A percentile compares a stretch with the other conserved stretches of the same genome.
These are phyloP conservation scores for Ostrea edulis DNA, from an alignment of 1,140 invertebrate species.

Conservation along the genomic window DNA sequence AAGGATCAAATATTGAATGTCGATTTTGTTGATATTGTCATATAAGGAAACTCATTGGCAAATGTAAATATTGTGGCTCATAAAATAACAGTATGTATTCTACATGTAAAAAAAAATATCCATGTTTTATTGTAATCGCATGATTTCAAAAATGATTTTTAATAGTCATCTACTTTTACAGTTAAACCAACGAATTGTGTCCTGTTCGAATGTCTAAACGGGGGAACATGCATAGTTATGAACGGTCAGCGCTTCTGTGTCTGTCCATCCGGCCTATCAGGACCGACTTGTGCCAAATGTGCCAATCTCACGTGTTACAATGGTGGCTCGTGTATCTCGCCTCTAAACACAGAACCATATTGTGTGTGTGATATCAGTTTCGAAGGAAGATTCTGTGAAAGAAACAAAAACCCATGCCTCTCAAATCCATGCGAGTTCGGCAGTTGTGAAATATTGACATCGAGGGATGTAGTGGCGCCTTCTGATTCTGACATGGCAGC, in stretches of 20 bases:
- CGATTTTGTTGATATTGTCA: too few relatives aligned
- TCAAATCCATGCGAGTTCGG: background rate
- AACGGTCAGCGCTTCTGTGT: background rate
- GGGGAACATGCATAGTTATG: background rate
- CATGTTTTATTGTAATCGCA: too few relatives aligned
- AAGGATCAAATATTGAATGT: too few relatives aligned
- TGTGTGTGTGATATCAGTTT: background rate
- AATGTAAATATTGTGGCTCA: too few relatives aligned
- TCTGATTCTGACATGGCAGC: background rate
- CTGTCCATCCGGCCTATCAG: background rate
- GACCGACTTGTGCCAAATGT: background rate
- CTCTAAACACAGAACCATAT: background rate
- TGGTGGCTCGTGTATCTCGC: background rate
- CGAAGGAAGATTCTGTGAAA: slow-evolving; percentile 1
- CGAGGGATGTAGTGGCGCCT: background rate
- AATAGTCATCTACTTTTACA: background rate
- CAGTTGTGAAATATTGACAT: background rate
- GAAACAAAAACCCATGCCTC: background rate
- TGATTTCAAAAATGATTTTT: too few relatives aligned
- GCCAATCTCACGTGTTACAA: background rate
- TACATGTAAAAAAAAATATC: too few relatives aligned
- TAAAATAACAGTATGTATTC: background rate
- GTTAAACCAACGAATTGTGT: background rate
- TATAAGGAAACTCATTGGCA: too few relatives aligned
- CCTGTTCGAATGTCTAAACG: background rate